Base-by-base conservation (phyloP, 2,113 vertebrate genomes). In the Corapipo altera region DNA sequence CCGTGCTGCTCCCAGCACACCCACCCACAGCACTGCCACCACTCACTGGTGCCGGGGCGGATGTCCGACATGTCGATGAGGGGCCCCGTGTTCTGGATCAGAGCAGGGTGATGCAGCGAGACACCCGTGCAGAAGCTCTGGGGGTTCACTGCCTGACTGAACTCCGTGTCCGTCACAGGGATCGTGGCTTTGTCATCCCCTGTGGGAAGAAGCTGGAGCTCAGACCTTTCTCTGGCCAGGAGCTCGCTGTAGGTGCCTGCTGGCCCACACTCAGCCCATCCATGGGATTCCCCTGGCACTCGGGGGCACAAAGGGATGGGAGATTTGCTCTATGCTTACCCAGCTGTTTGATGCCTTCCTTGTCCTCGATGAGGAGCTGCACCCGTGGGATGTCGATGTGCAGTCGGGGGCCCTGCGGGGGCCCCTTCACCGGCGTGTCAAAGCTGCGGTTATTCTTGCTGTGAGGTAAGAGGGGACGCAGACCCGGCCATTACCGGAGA, bases 391-490 rank as follows among this genome's bases (percentile, higher is more conserved):
- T 99, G 97, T 99, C 99, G 3, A 99, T 99, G 97, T 99, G 99
- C 59, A 99, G 98, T 23, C 99, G 98, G 12, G 99, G 99, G n/a
- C 99, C 99, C 95, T 99, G 99, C 2, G 99, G 99, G 21, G 99
- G 99, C 3, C 99, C 99, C 97, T 99, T 99, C 96, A 99, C 99
- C 3, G 99, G 99, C 21, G 99, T 99, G 97, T 99, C 99, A 73
- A 99, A 99, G 96, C 99, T 99, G 95, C 99, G 98, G 97, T 99
- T 99, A 95, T 99, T 99, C 98, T 99, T 99, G 98, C 99, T 99
- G 97, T 94, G 97, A 97, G 96, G 95, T 90, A 94, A 97, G 80
- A 97, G 85, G 88, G 96, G 83, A 81, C 59, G 84, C 77, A 94
- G 84, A 66, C 46, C 97, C 20, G 49, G 52, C 88, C 2, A 26